phyloP scores from a whole-genome alignment of 2,888 invertebrate genomes.

The Dendrolimus houi region DNA sequence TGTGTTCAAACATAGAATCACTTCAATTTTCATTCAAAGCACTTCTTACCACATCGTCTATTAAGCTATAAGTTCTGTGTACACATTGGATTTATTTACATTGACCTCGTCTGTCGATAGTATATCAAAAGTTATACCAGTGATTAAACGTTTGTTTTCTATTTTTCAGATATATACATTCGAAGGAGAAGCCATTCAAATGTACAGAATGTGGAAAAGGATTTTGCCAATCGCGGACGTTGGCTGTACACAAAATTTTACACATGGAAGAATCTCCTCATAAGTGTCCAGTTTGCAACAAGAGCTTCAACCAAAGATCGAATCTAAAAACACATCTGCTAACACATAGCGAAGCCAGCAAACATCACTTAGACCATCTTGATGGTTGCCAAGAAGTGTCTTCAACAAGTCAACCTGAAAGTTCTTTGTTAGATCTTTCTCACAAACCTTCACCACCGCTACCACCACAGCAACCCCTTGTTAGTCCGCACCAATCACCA shows the following conservation, averaged over 20 bases:
- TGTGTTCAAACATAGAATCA: conserved; percentile 46
- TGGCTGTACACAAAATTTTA: conserved; percentile 96
- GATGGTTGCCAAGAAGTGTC: conserved; percentile 72
- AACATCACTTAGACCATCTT: conserved; percentile 64
- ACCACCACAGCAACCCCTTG: conserved; percentile 34
- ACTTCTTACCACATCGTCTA: conserved; percentile 36
- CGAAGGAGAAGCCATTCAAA: conserved; percentile 98
- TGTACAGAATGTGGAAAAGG: conserved; percentile 98
- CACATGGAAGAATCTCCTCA: conserved; percentile 96
- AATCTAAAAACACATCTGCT: conserved; percentile 93
- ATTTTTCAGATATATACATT: conserved; percentile 92
- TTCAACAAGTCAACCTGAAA: conserved; percentile 68
- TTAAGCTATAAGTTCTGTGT: conserved; percentile 36
- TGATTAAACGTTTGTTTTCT: conserved; percentile 24
- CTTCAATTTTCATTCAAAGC: conserved; percentile 46
- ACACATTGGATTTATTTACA: conserved; percentile 33
- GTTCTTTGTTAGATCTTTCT: conserved; percentile 74
- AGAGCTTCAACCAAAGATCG: conserved; percentile 94
- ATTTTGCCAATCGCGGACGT: conserved; percentile 97
- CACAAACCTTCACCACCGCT: conserved; percentile 63
- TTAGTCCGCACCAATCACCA: conserved; percentile 50
- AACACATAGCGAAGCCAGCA: conserved; percentile 86
- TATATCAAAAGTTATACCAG: conserved; percentile 37
- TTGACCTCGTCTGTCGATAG: conserved; percentile 22
- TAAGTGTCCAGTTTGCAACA: conserved; percentile 92